These are phyloP conservation scores for Drosophila sulfurigaster DNA, from an alignment of 1,140 invertebrate species.

Conservation along the genomic window DNA sequence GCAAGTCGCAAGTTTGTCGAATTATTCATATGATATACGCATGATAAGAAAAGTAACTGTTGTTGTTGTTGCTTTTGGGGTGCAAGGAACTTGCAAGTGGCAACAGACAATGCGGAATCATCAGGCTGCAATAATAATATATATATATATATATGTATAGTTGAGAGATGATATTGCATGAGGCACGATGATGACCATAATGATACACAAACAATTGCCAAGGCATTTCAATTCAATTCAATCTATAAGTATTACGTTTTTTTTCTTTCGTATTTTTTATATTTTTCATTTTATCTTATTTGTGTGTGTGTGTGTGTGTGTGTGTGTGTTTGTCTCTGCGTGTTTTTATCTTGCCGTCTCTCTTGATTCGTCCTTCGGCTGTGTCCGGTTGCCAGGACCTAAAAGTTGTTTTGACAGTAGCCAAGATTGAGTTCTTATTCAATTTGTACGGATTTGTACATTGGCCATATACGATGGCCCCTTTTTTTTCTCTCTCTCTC, in stretches of 20 bases:
- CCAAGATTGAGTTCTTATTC: slow-evolving; percentile 83
- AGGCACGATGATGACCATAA: slow-evolving; percentile 74
- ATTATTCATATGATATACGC: neutral
- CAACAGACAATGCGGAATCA: slow-evolving; percentile 5
- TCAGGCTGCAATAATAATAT: slow-evolving; percentile 24
- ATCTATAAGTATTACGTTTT: slow-evolving; percentile 26
- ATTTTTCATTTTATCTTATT: slow-evolving; percentile 14
- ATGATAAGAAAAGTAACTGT: neutral
- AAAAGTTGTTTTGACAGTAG: slow-evolving; percentile 79
- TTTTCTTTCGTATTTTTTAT: slow-evolving; percentile 1
- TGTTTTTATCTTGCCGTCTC: slow-evolving; percentile 55
- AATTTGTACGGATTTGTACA: slow-evolving; percentile 78
- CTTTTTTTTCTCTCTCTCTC: neutral
- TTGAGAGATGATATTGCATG: slow-evolving; percentile 10
- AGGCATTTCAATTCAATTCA: slow-evolving; percentile 79
- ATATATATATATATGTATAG: neutral
- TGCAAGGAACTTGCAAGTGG: slow-evolving; percentile 6
- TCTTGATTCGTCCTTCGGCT: neutral
- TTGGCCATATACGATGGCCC: slow-evolving; percentile 45
- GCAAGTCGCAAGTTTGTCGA: neutral
- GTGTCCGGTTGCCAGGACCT: slow-evolving; percentile 23
- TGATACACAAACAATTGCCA: slow-evolving; percentile 81
- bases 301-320: slow-evolving; percentile 24
- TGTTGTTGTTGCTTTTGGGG: neutral
- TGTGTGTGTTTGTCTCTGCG: slow-evolving; percentile 36